phyloP scores from a whole-genome alignment of 2,113 vertebrate species.

The Anarhynchus alexandrinus region DNA sequence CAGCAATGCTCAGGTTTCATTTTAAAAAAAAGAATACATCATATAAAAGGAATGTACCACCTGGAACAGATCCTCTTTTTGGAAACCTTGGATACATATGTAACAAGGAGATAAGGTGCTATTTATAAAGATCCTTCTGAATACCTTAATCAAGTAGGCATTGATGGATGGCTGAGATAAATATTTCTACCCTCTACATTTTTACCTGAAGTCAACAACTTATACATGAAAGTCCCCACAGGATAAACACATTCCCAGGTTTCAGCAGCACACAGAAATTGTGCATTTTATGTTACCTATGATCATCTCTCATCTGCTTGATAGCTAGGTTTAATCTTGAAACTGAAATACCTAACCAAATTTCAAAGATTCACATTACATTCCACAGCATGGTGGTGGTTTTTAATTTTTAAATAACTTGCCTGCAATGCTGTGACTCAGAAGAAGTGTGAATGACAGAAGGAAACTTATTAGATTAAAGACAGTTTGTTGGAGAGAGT shows the following conservation, averaged over 20 bases:
- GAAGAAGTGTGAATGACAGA: slow-evolving; percentile 70
- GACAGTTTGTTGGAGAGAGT: slow-evolving; percentile 31
- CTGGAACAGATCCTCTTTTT: neutral
- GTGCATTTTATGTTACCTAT: neutral
- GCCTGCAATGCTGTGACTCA: slow-evolving; percentile 62
- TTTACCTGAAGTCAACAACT: neutral
- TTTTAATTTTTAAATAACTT: slow-evolving; percentile 69
- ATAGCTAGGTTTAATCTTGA: slow-evolving; percentile 42
- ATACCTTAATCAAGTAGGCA: slow-evolving; percentile 44
- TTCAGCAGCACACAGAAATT: neutral
- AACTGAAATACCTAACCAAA: slow-evolving; percentile 44
- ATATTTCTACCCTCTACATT: neutral
- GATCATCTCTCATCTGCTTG: slow-evolving; percentile 34
- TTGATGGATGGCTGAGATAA: slow-evolving; percentile 22
- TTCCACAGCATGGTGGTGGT: neutral
- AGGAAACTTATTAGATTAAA: slow-evolving; percentile 52
- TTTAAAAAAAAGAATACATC: neutral
- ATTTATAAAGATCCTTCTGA: slow-evolving; percentile 12
- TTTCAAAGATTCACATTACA: slow-evolving; percentile 13
- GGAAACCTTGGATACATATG: neutral
- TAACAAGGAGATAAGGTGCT: neutral
- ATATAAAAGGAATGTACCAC: neutral
- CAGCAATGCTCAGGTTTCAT: neutral
- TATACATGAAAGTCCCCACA: neutral
- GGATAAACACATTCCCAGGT: neutral